Evolutionary conservation across 2,888 invertebrate genomes (phyloP).

Genomic region (Nomada fabriciana): DNA sequence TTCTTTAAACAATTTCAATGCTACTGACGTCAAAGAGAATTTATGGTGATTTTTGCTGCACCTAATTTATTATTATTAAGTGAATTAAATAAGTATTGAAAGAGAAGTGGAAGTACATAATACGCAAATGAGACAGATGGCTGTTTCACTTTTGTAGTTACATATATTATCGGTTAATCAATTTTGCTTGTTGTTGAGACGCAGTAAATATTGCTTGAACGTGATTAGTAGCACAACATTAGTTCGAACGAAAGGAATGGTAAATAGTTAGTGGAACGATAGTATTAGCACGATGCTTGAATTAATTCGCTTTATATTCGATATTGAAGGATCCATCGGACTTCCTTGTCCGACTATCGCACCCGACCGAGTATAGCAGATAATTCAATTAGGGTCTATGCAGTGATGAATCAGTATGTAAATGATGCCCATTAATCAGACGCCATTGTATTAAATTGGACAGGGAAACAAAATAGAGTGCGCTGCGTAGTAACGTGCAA

Average conservation of each 20-base stretch:
- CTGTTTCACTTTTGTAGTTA: too few species aligned
- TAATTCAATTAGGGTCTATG: constrained; percentile 51
- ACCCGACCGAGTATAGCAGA: constrained; percentile 16
- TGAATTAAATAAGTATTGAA: too few species aligned
- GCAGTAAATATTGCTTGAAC: too few species aligned
- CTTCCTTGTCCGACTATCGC: constrained; percentile 35
- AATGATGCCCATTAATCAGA: constrained; percentile 63
- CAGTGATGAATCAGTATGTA: constrained; percentile 54
- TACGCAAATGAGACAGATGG: too few species aligned
- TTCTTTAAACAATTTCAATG: neutral
- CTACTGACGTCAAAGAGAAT: too few species aligned
- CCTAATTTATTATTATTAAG: too few species aligned
- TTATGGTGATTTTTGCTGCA: too few species aligned
- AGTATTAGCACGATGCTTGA: neutral
- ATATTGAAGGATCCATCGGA: constrained; percentile 36
- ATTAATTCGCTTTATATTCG: constrained; percentile 36
- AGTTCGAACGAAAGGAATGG: neutral
- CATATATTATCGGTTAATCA: too few species aligned
- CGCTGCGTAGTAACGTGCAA: neutral
- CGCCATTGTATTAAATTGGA: constrained; percentile 42
- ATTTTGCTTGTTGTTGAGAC: too few species aligned
- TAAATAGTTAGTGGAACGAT: neutral
- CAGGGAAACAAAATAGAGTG: constrained; percentile 36
- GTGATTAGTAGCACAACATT: too few species aligned
- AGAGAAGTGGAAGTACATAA: too few species aligned